These are phyloP conservation scores for Ondatra zibethicus DNA, from an alignment of 2,113 vertebrate species.

Conservation along the genomic window DNA sequence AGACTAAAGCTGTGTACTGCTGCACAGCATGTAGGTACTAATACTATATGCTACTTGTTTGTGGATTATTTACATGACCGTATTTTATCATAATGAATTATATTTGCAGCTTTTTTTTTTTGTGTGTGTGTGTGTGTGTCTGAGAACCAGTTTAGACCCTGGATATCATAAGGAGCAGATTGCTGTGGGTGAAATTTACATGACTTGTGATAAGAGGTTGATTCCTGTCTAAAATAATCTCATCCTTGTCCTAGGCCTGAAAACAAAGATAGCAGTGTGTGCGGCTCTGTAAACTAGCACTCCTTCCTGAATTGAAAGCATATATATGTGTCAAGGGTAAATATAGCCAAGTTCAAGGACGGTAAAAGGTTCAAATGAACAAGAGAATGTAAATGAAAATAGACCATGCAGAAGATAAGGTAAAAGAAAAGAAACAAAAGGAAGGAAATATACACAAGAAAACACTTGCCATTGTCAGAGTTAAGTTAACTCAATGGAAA, in stretches of 20 bases:
- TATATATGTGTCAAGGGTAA: background rate
- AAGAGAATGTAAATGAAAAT: slow-evolving; percentile 59
- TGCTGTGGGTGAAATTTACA: background rate
- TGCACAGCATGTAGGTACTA: background rate
- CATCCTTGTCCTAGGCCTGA: background rate
- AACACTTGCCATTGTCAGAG: slow-evolving; percentile 12
- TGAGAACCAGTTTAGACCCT: background rate
- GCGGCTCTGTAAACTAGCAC: background rate
- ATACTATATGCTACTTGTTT: background rate
- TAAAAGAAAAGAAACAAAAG: slow-evolving; percentile 63
- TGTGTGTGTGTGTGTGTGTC: background rate
- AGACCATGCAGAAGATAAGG: slow-evolving; percentile 29
- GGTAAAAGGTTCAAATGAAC: slow-evolving; percentile 33
- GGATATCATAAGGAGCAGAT: background rate
- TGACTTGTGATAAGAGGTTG: background rate
- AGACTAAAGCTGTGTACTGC: background rate
- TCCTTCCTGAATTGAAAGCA: slow-evolving; percentile 1
- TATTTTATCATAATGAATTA: slow-evolving; percentile 3
- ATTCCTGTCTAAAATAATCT: slow-evolving; percentile 52
- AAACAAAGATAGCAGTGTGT: slow-evolving; percentile 33
- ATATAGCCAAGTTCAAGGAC: slow-evolving; percentile 68
- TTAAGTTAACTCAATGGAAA: background rate
- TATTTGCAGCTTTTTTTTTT: background rate
- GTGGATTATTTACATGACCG: background rate
- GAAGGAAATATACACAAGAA: slow-evolving; percentile 57